Percentiles rank a stretch among this genome's conserved stretches.
Conservation (phyloP, 1,140 invertebrate species). For the Papilio polytes region DNA sequence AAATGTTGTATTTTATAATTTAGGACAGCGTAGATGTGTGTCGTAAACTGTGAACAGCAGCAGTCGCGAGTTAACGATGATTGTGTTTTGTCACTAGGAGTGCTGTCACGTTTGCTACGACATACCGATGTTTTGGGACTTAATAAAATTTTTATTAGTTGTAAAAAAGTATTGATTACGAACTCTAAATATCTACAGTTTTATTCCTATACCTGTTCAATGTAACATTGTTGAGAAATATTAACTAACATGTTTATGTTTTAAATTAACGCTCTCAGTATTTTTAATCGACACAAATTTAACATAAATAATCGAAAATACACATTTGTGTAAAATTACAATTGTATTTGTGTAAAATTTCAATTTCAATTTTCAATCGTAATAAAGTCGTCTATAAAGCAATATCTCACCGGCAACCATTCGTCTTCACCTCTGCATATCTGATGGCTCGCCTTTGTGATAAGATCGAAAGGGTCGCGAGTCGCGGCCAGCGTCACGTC, state of each 20-base stretch:
- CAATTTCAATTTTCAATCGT: neutral
- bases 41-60: conserved; percentile 26
- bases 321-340: too few relatives aligned
- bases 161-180: conserved; percentile 56
- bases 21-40: conserved; percentile 20
- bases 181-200: neutral
- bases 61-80: conserved; percentile 53
- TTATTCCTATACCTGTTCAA: conserved; percentile 14
- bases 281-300: too few relatives aligned
- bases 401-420: neutral
- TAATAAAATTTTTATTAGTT: conserved; percentile 48
- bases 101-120: conserved; percentile 45
- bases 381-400: neutral
- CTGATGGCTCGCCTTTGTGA: conserved; percentile 6
- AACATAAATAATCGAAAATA: too few relatives aligned
- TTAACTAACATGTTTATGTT: neutral
- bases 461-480: neutral
- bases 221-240: neutral
- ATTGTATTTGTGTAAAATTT: too few relatives aligned
- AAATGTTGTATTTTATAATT: neutral
- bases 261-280: neutral
- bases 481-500: neutral
- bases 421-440: conserved; percentile 4
- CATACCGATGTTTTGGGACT: neutral
- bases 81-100: conserved; percentile 50